These are phyloP conservation scores for Malurus leucopterus DNA, from an alignment of 2,797 vertebrate genomes.

Conservation along the genomic window DNA sequence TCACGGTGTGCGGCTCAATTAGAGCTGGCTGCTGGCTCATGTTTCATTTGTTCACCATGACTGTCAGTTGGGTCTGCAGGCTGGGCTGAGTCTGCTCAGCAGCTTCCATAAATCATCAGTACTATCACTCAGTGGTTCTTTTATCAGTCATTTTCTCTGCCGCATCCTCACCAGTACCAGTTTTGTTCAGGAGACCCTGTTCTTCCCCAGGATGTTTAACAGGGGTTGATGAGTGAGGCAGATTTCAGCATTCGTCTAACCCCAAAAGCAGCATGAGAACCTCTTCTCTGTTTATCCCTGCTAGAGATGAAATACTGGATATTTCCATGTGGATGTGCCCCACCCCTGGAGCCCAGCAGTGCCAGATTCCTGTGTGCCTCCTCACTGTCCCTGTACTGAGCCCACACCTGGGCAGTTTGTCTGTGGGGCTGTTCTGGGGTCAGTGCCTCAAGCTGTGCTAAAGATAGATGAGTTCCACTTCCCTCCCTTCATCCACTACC, in stretches of 20 bases:
- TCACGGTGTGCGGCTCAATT: fast-evolving
- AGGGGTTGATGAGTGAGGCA: not conserved
- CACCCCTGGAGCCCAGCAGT: not conserved
- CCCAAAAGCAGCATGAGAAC: not conserved
- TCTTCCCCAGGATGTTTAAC: not conserved
- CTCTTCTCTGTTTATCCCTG: not conserved
- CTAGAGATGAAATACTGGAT: no score
- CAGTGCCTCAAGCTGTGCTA: not conserved
- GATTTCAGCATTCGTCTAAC: not conserved
- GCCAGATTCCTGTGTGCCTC: not conserved
- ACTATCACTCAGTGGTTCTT: not conserved
- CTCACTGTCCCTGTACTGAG: not conserved
- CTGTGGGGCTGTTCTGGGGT: not conserved
- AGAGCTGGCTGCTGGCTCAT: no score
- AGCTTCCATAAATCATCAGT: not conserved
- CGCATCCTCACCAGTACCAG: not conserved
- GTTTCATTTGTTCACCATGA: not conserved
- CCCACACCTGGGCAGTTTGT: not conserved
- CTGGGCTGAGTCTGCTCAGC: not conserved
- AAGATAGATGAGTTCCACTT: not conserved
- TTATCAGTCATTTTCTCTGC: not conserved
- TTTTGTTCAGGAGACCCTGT: not conserved
- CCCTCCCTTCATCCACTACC: not conserved
- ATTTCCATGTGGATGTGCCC: not conserved
- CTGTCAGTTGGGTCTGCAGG: not conserved